A percentile compares a stretch with the other conserved stretches of the same genome.
Conservation (phyloP, 2,888 invertebrate genomes). For the Exocentrus adspersus region DNA sequence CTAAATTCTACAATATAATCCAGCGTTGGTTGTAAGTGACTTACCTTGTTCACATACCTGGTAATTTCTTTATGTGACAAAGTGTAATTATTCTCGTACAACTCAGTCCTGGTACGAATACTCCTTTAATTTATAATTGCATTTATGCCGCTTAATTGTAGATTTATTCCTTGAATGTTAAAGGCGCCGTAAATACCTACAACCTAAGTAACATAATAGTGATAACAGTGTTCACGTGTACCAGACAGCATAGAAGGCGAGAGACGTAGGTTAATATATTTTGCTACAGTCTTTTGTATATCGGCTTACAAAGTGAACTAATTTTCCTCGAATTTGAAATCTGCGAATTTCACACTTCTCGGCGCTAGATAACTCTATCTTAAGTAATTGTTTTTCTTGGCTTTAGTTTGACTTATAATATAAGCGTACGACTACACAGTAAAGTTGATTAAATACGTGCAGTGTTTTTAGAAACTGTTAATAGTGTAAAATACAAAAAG, state of each 20-base stretch:
- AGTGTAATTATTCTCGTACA: background rate
- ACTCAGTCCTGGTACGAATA: background rate
- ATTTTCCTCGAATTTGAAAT: constrained; percentile 38
- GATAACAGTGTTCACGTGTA: background rate
- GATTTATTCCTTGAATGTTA: background rate
- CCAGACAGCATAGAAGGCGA: constrained; percentile 7
- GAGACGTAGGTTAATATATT: constrained; percentile 1
- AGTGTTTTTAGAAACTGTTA: no score
- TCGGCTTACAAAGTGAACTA: constrained; percentile 41
- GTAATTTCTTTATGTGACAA: no score
- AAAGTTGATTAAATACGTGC: no score
- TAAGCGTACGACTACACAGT: no score
- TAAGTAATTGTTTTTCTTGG: background rate
- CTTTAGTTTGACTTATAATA: no score
- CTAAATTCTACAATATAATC: no score
- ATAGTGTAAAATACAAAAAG: no score
- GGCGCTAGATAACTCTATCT: background rate
- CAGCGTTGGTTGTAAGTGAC: no score
- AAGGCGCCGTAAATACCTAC: background rate
- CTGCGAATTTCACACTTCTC: constrained; percentile 22
- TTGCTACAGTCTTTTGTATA: constrained; percentile 23
- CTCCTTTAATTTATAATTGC: background rate
- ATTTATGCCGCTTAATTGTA: background rate
- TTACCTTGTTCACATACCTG: no score
- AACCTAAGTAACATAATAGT: background rate